Evolutionary conservation across 2,797 vertebrate genomes (phyloP), one percentile per base, ranked within the genome.

Genomic region (Galagoides demidoff): DNA sequence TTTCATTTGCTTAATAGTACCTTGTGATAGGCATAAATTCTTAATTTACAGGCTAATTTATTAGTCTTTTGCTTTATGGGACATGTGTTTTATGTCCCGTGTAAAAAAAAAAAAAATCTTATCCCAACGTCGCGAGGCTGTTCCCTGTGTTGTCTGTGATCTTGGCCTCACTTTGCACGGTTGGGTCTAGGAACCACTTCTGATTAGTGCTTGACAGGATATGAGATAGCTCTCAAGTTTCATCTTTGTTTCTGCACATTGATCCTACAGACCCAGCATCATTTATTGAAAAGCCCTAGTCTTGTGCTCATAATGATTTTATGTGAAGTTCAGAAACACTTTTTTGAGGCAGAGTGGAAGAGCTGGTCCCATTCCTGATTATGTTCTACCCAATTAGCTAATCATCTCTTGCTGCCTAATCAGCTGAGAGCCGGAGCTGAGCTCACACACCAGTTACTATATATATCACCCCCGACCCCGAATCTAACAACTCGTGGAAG

Each of bases 401-500:
- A 86, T 77, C 71, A 31, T 63, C 49, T 34, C 31, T 20, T 68
- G 0, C 77, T 22, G 52, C 85, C 94, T 92, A 27, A 89, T 85
- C 70, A 79, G 77, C 64, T 57, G 79, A 55, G 66, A 9, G 4
- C 37, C 0, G 17, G 59, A 29, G 45, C 90, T 63, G 39, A 29
- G 19, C 52, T 63, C 88, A 27, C 29, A 0, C 25, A 12, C 49
- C 2, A 4, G n/a, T 29, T 25, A 12, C 55, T 23, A 1, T 37
- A 16, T 45, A 5, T 16, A 25, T 10, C 4, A 0, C 88, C 0
- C 11, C 37, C 4, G 5, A 0, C 20, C 63, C 1, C 25, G 7
- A 3, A 9, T 0, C 93, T 31, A 11, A 68, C 0, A 0, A 11
- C 7, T 1, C 25, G 0, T 1, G 4, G 63, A 10, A 0, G 9